Evolutionary conservation across 2,113 vertebrate species (phyloP), one percentile per base, ranked within the genome.

Genomic region (Gallinago jamesoni): DNA sequence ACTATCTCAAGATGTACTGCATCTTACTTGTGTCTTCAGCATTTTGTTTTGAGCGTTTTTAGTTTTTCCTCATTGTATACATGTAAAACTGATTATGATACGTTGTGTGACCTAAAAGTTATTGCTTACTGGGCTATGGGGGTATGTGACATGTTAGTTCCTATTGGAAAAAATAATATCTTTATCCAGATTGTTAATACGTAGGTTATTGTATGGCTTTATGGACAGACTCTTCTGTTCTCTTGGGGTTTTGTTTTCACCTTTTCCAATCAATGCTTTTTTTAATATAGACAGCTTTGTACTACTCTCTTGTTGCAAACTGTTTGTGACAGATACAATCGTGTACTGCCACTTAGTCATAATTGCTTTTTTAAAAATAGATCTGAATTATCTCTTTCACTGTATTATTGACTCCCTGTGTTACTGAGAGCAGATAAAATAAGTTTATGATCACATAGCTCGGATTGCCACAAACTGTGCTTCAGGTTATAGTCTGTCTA

Each of bases 31-130:
- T 60, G 27, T 37, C 76, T 57, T 43, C n/a, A 68, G 23, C 11
- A 2, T 25, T 23, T 60, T 20, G 7, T 17, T 28, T 60, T 20
- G 5, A 39, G 25, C 1, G 1, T 24, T 77, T 78, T 60, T 66
- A 15, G 2, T 33, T 85, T 89, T 91, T 83, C 24, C 43, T 86
- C 20, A 25, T 27, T 92, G 22, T 24, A 12, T 43, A 23, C 3
- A 2, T 0, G 0, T 66, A 25, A 80, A 90, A 73, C 41, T 9
- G 3, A 28, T 53, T 53, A 5, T 21, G n/a, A 17, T 70, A 15
- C 8, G 23, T 48, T 37, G 7, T 16, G 15, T 68, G n/a, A 62
- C 31, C 13, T 70, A 2, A 16, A 85, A 37, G 23, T 48, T 76
- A 48, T 2, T 69, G 21, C 24, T 73, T 35, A 37, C 21, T 56